phyloP scores from a whole-genome alignment of 2,888 invertebrate species.

The Bedellia somnulentella region DNA sequence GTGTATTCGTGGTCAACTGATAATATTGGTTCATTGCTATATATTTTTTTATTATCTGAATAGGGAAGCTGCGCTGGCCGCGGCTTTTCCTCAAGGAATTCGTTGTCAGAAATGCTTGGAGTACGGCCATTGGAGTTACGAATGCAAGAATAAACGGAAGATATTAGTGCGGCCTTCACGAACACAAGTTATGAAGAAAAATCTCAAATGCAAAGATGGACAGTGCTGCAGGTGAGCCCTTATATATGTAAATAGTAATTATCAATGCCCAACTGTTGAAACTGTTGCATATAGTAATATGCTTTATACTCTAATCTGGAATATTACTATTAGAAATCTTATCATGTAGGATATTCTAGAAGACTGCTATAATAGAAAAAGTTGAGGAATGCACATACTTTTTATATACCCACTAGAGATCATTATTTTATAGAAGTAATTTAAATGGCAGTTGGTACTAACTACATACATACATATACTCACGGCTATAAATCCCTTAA shows the following conservation, averaged over 20 bases:
- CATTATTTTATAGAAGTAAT: too few species aligned
- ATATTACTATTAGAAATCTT: neutral
- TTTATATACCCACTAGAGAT: too few species aligned
- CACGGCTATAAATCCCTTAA: too few species aligned
- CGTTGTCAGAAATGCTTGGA: slow-evolving; percentile 92
- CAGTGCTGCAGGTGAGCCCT: slow-evolving; percentile 32
- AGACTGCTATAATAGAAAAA: neutral
- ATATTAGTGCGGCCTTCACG: slow-evolving; percentile 82
- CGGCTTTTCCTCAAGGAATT: slow-evolving; percentile 73
- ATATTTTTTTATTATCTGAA: slow-evolving; percentile 7
- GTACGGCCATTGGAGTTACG: slow-evolving; percentile 93
- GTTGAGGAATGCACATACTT: too few species aligned
- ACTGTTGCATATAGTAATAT: too few species aligned
- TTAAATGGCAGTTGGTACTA: too few species aligned
- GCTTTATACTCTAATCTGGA: too few species aligned
- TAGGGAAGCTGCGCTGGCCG: slow-evolving; percentile 63
- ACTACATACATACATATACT: too few species aligned
- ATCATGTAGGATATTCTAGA: neutral
- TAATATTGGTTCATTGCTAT: too few species aligned
- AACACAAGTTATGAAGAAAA: slow-evolving; percentile 75
- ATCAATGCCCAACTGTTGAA: neutral
- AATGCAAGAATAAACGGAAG: slow-evolving; percentile 89
- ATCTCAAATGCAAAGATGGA: slow-evolving; percentile 38
- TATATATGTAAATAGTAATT: slow-evolving; percentile 4
- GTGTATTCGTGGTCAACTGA: too few species aligned